These are phyloP conservation scores for Drosophila melanosoma DNA, from an alignment of 2,888 invertebrate genomes.

Conservation along the genomic window DNA sequence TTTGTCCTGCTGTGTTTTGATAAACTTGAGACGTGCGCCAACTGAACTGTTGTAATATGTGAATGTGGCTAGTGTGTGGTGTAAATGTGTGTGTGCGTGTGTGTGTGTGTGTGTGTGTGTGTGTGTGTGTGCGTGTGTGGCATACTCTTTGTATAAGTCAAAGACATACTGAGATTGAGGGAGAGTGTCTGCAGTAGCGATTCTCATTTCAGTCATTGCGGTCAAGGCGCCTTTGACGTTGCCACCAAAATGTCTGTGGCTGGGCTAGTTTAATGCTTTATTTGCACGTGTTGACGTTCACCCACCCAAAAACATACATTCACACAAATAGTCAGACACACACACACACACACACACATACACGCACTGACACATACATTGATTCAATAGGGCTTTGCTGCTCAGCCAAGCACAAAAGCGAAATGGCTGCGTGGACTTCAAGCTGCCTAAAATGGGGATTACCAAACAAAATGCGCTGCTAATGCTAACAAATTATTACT, in stretches of 20 bases:
- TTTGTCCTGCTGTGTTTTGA: constrained; percentile 60
- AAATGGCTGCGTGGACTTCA: constrained; percentile 52
- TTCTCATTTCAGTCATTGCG: constrained; percentile 73
- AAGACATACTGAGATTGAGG: constrained; percentile 51
- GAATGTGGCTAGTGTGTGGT: constrained; percentile 41
- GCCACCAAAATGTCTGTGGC: constrained; percentile 32
- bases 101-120: constrained; percentile 44
- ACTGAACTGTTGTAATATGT: constrained; percentile 44
- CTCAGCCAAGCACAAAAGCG: constrained; percentile 45
- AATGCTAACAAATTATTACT: constrained; percentile 50
- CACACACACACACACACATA: constrained; percentile 24
- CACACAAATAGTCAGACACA: background rate
- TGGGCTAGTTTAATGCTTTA: constrained; percentile 72
- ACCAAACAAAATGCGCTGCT: constrained; percentile 74
- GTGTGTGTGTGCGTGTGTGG: constrained; percentile 23
- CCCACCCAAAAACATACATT: constrained; percentile 5
- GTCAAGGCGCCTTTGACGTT: constrained; percentile 71
- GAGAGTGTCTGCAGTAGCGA: constrained; percentile 26
- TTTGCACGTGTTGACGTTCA: constrained; percentile 76
- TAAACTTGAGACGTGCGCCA: constrained; percentile 77
- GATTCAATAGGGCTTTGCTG: constrained; percentile 42
- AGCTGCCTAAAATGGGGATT: constrained; percentile 53
- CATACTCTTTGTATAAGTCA: constrained; percentile 69
- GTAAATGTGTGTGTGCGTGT: constrained; percentile 12
- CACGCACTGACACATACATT: constrained; percentile 23